A percentile compares a stretch with the other conserved stretches of the same genome.
phyloP scores from a whole-genome alignment of 2,797 vertebrate species.

The Sylvilagus floridanus region DNA sequence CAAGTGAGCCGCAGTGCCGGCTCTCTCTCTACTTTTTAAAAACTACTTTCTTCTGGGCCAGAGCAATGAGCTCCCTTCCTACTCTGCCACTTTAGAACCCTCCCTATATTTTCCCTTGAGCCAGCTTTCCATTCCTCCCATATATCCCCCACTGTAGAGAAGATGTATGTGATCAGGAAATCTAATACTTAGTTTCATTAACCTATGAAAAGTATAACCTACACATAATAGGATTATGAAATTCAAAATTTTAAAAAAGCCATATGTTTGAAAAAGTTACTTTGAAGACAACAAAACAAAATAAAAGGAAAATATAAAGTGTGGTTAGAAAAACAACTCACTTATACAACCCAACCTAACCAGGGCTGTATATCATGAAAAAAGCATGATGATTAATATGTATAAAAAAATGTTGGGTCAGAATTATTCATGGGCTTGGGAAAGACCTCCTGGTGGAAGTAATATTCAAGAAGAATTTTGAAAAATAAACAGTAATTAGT shows the following conservation, averaged over 20 bases:
- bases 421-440: not conserved
- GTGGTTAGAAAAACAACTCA: not conserved
- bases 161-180: not conserved
- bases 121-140: not conserved
- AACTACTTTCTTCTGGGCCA: too few species aligned
- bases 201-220: not conserved
- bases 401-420: not conserved
- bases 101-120: not conserved
- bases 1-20: too few species aligned
- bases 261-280: not conserved
- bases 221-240: not conserved
- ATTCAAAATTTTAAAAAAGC: not conserved
- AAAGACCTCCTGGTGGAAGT: not conserved
- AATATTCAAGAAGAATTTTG: not conserved
- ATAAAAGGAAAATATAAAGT: constrained; percentile 27
- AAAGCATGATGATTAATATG: not conserved
- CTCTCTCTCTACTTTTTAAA: too few species aligned
- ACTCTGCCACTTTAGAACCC: too few species aligned
- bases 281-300: constrained; percentile 26
- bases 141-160: not conserved
- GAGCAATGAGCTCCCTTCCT: too few species aligned
- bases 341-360: not conserved
- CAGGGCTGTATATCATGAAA: not conserved
- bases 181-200: constrained; percentile 12
- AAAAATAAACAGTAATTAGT: not conserved